Percentiles rank a stretch among this genome's conserved stretches.
phyloP scores from a whole-genome alignment of 2,888 invertebrate genomes.

The Ganaspis brasiliensis region DNA sequence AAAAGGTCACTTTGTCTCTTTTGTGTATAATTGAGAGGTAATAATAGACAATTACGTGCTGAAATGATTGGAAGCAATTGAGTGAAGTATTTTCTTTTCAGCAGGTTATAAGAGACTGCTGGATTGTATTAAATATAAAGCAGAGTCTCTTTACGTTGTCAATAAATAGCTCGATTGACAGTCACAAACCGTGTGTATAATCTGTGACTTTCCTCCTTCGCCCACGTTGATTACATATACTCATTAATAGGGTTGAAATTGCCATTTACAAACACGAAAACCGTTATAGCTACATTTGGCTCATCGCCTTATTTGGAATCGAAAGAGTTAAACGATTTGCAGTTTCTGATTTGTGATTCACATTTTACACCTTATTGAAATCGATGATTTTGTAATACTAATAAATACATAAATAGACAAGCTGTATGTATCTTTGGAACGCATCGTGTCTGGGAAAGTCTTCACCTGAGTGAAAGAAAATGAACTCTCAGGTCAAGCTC shows the following conservation, averaged over 20 bases:
- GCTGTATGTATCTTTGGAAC: conserved; percentile 30
- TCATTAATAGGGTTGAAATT: conserved; percentile 21
- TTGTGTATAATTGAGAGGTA: conserved; percentile 3
- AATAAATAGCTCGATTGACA: neutral
- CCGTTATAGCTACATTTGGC: conserved; percentile 11
- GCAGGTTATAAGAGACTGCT: neutral
- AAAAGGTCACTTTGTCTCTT: neutral
- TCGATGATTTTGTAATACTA: conserved; percentile 26
- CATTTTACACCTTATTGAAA: conserved; percentile 15
- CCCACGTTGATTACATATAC: neutral
- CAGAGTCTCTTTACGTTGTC: neutral
- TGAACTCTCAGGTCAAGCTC: conserved; percentile 32
- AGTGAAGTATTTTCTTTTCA: neutral
- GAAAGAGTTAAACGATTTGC: conserved; percentile 25
- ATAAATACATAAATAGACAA: conserved; percentile 2
- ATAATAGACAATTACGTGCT: conserved; percentile 6
- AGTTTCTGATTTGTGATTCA: neutral
- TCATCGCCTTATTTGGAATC: conserved; percentile 32
- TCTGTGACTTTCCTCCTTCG: neutral
- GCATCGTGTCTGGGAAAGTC: conserved; percentile 40
- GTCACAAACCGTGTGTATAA: conserved; percentile 6
- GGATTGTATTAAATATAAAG: neutral
- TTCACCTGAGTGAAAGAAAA: conserved; percentile 37
- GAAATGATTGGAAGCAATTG: neutral
- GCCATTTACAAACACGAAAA: conserved; percentile 9